Evolutionary conservation across 2,797 vertebrate species (phyloP).

Genomic region (Gouania willdenowi): DNA sequence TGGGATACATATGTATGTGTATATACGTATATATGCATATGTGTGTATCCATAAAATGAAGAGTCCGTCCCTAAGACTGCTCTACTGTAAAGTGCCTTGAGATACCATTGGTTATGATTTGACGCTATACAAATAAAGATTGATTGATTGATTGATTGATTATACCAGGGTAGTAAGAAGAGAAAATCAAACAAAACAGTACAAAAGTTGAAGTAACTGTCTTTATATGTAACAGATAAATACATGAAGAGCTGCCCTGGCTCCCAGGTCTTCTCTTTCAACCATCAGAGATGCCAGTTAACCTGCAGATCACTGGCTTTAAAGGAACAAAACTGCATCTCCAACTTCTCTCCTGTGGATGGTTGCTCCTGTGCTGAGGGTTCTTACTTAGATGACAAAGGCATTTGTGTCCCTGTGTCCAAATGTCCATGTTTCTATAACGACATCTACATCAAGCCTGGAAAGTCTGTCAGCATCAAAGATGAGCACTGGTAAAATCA

Average conservation of each 20-base stretch:
- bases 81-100: too few relatives aligned
- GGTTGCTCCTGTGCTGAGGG: constrained; percentile 87
- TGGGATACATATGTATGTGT: too few relatives aligned
- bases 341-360: constrained; percentile 83
- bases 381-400: constrained; percentile 78
- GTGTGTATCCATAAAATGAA: too few relatives aligned
- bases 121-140: too few relatives aligned
- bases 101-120: too few relatives aligned
- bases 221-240: constrained; percentile 71
- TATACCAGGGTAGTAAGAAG: too few relatives aligned
- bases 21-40: too few relatives aligned
- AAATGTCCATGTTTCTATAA: constrained; percentile 86
- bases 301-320: constrained; percentile 84
- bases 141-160: too few relatives aligned
- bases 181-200: too few relatives aligned
- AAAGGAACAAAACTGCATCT: constrained; percentile 71
- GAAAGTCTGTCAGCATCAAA: constrained; percentile 76
- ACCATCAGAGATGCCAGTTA: constrained; percentile 82
- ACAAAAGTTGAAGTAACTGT: too few relatives aligned
- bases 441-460: constrained; percentile 76
- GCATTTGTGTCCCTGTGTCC: constrained; percentile 76
- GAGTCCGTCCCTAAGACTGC: too few relatives aligned
- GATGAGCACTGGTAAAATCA: constrained; percentile 84
- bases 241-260: constrained; percentile 77
- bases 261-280: constrained; percentile 85